Conservation (phyloP, 2,113 vertebrate species). For the Danionella cerebrum region DNA sequence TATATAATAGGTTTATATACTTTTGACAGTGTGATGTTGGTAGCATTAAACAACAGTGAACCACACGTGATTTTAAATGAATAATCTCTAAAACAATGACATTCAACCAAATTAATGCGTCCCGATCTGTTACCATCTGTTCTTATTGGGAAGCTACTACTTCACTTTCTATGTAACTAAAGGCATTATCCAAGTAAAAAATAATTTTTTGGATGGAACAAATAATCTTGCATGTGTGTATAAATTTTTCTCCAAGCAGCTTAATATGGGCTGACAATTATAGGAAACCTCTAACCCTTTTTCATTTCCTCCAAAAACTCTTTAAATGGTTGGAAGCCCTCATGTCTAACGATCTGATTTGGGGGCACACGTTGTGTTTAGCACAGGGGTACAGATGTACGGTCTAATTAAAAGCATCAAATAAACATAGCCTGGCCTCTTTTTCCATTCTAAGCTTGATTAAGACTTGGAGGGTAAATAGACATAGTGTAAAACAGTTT, state of each 20-base stretch:
- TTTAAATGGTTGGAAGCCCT: background rate
- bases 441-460: background rate
- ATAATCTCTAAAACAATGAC: no score
- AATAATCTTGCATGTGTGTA: background rate
- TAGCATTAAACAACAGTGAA: no score
- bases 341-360: background rate
- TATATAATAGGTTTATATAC: no score
- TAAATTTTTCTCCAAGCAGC: no score
- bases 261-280: background rate
- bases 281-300: background rate
- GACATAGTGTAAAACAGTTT: constrained; percentile 5
- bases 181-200: no score
- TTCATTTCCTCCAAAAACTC: constrained; percentile 7
- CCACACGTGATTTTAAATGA: no score
- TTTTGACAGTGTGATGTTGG: no score
- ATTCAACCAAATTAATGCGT: no score
- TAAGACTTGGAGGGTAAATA: constrained; percentile 14
- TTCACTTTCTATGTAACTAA: no score
- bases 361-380: background rate
- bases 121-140: no score
- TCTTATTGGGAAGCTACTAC: no score
- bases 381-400: constrained; percentile 10
- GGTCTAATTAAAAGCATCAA: background rate
- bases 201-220: no score
- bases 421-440: background rate